Base-by-base conservation (phyloP, 92 coral and sea anemone genomes). In the Muricea muricata region DNA sequence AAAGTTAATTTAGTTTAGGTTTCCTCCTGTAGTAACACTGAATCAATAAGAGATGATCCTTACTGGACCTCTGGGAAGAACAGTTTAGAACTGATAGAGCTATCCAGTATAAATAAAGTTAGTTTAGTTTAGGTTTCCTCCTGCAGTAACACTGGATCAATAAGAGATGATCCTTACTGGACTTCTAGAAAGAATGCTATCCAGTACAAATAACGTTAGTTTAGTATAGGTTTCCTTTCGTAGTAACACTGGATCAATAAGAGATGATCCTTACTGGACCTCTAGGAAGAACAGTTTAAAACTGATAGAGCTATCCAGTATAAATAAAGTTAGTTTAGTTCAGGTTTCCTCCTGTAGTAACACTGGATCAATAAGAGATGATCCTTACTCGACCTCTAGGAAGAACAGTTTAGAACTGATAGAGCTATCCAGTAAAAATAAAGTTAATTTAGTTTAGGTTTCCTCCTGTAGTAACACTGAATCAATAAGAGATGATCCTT, bases 221-320 rank as follows among this genome's bases (percentile, higher is more conserved):
- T 48, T 48, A 48, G 56, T 48, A 11, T 15, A 48, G 7, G 60
- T 52, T 52, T 52, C 60, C 60, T 52, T 25, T 25, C 20, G 60
- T 52, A 52, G 60, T 52, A 52, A 52, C 23, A 52, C 60, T 52
- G 60, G 3, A 52, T 52, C 23, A 17, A 52, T 13, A 9, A 52
- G 23, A 52, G 60, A 52, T 52, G 60, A 13, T 13, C 21, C 60
- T 52, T 52, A 52, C 60, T 52, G 60, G 26, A 52, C 60, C 60
- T 52, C 60, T 52, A 52, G 60, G 60, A 52, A 52, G 60, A 52
- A 52, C 21, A 52, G 60, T 52, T 52, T 52, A 52, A 25, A 52
- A 52, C 60, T 52, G 60, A 52, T 52, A 52, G 60, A 52, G 60
- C 60, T 52, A 52, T 52, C 60, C 60, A 52, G 60, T 52, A 52